Evolutionary conservation across 2,797 vertebrate genomes (phyloP).

Genomic region (Gorsachius magnificus): DNA sequence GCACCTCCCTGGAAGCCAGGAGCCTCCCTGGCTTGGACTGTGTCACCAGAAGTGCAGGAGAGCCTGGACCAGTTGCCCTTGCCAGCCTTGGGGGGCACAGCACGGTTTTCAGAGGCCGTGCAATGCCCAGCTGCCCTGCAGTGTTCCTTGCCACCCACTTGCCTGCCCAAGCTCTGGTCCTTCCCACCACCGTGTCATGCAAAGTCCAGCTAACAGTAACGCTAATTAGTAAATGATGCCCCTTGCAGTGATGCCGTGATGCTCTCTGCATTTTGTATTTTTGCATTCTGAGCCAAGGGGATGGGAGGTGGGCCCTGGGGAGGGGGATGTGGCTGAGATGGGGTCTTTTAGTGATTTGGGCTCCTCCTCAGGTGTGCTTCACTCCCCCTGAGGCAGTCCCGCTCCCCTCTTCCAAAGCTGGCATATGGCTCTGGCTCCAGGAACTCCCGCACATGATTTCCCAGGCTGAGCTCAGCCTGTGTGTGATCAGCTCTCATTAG

Average conservation of each 20-base stretch:
- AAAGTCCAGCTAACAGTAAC: background rate
- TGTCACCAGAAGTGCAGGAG: background rate
- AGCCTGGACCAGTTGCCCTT: background rate
- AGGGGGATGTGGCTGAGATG: background rate
- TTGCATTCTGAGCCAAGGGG: background rate
- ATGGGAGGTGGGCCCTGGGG: background rate
- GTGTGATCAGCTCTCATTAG: constrained; percentile 25
- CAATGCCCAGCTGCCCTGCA: background rate
- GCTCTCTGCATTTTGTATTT: background rate
- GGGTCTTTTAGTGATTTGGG: background rate
- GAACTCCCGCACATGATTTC: constrained; percentile 2
- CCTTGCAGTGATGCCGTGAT: background rate
- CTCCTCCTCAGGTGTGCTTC: background rate
- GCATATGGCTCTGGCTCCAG: constrained; percentile 32
- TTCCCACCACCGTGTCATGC: background rate
- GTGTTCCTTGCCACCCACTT: background rate
- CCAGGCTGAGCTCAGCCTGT: background rate
- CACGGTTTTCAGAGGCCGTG: background rate
- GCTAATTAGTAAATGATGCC: background rate
- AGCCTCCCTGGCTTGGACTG: background rate
- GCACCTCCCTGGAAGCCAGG: background rate
- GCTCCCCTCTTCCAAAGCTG: background rate
- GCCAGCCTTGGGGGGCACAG: background rate
- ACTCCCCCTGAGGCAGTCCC: background rate
- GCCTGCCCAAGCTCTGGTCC: background rate